Conservation (phyloP, 2,888 invertebrate species). For the Nudaria mundana region DNA sequence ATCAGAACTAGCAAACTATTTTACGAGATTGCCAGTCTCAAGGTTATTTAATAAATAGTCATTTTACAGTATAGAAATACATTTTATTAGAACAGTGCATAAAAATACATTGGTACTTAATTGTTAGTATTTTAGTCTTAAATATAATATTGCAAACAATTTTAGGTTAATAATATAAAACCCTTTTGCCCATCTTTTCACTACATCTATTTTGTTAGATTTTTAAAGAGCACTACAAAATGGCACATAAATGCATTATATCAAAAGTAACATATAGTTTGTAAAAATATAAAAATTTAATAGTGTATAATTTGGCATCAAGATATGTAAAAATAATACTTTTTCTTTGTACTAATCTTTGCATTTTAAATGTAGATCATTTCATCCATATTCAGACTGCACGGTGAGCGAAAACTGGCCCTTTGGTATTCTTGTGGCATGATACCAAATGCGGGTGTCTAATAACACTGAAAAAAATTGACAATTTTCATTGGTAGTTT, state of each 20-base stretch:
- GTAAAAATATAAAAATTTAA: constrained; percentile 26
- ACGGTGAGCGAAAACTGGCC: constrained; percentile 92
- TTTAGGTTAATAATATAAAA: constrained; percentile 9
- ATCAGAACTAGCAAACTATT: too few species aligned
- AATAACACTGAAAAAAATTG: constrained; percentile 84
- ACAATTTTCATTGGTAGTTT: background rate
- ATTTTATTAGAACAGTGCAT: too few species aligned
- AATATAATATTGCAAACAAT: constrained; percentile 30
- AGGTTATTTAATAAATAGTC: constrained; percentile 8
- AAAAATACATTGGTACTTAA: constrained; percentile 43
- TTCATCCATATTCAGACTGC: constrained; percentile 92
- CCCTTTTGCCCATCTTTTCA: too few species aligned
- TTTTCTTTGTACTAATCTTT: constrained; percentile 51
- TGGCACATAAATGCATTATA: constrained; percentile 60
- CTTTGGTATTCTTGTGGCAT: constrained; percentile 90
- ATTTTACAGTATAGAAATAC: too few species aligned
- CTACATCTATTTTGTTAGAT: constrained; percentile 53
- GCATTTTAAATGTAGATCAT: constrained; percentile 46
- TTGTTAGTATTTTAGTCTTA: constrained; percentile 38
- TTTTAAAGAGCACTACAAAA: constrained; percentile 46
- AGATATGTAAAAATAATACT: constrained; percentile 60
- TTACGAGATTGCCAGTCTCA: too few species aligned
- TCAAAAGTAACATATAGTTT: constrained; percentile 43
- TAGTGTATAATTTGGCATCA: constrained; percentile 65
- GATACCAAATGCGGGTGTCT: constrained; percentile 96